phyloP scores from a whole-genome alignment of 2,113 vertebrate genomes.

The Thermophis baileyi region DNA sequence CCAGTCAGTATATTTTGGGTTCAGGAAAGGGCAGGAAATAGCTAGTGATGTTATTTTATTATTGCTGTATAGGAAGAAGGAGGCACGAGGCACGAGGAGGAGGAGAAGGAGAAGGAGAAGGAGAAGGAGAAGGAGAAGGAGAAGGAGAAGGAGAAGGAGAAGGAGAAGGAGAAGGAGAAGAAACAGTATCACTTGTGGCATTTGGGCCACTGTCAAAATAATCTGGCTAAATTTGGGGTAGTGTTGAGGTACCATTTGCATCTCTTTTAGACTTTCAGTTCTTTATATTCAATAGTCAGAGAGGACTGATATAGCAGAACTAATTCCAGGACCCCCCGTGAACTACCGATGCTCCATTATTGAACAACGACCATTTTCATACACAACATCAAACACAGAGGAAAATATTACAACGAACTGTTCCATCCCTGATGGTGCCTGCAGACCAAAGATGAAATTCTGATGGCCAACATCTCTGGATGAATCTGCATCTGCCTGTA shows the following conservation, averaged over 20 bases:
- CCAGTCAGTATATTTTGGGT: neutral
- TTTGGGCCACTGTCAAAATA: neutral
- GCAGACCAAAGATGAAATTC: neutral
- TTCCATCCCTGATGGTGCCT: neutral
- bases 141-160: neutral
- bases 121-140: neutral
- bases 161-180: neutral
- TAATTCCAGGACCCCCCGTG: neutral
- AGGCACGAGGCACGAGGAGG: neutral
- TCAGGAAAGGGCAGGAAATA: neutral
- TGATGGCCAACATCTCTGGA: neutral
- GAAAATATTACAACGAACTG: neutral
- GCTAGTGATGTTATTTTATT: neutral
- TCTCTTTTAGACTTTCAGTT: neutral
- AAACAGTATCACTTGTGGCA: neutral
- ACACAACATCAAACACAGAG: neutral
- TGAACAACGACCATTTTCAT: neutral
- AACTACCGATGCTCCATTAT: neutral
- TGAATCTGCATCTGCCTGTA: neutral
- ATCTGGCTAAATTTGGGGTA: neutral
- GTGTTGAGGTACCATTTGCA: neutral
- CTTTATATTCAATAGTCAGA: neutral
- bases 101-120: no score
- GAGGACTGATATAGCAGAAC: neutral
- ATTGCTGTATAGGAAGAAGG: neutral